These are phyloP conservation scores for Grammatotria lemairii DNA, from an alignment of 2,113 vertebrate species.

Conservation along the genomic window DNA sequence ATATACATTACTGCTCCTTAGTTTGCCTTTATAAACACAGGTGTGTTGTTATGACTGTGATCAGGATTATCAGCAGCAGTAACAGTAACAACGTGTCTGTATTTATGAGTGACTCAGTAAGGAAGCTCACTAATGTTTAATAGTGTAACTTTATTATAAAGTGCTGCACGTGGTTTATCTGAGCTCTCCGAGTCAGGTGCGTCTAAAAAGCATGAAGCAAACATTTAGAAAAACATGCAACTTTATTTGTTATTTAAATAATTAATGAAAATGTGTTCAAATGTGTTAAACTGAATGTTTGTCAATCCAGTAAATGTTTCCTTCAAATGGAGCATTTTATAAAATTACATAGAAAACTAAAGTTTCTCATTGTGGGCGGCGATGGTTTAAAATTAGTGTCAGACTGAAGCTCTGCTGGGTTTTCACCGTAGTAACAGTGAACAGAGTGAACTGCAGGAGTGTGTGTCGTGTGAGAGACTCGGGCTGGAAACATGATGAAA, in stretches of 20 bases:
- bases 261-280: not conserved
- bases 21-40: not conserved
- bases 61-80: fast-evolving
- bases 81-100: not conserved
- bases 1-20: not conserved
- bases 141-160: fast-evolving
- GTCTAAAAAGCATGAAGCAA: not conserved
- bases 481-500: fast-evolving
- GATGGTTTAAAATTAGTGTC: not conserved
- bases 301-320: not conserved
- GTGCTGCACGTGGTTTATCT: not conserved
- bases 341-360: not conserved
- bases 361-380: not conserved
- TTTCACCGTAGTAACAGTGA: not conserved
- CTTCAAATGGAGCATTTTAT: not conserved
- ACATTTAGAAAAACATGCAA: not conserved
- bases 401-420: not conserved
- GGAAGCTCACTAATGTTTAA: not conserved
- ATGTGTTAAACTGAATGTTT: not conserved
- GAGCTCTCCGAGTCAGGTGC: not conserved
- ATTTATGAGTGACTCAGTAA: not conserved
- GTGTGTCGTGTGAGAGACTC: fast-evolving
- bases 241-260: fast-evolving
- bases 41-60: not conserved
- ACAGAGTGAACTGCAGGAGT: not conserved